Percentiles rank a stretch among this genome's conserved stretches.
Conservation (phyloP, 2,797 vertebrate genomes). For the Lagothrix lagotricha region DNA sequence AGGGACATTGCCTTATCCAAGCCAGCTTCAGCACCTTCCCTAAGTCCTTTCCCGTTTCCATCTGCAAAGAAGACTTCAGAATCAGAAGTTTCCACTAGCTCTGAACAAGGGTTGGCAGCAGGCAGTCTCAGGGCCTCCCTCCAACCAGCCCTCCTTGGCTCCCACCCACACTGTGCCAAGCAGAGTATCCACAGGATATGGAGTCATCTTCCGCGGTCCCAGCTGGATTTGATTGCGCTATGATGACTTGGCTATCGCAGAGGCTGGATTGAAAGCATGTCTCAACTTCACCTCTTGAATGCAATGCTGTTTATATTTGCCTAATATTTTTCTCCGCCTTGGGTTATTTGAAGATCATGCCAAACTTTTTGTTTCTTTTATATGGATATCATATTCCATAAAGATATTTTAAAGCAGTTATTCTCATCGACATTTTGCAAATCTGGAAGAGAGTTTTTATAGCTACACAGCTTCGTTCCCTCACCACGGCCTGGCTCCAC, state of each 20-base stretch:
- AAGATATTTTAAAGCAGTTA: neutral
- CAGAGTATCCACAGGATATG: constrained; percentile 71
- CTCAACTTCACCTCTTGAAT: neutral
- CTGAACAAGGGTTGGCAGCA: neutral
- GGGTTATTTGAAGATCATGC: neutral
- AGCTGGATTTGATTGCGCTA: constrained; percentile 59
- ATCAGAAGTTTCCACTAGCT: neutral
- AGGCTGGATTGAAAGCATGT: neutral
- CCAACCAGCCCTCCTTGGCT: constrained; percentile 48
- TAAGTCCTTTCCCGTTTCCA: neutral
- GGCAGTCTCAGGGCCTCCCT: neutral
- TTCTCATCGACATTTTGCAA: constrained; percentile 2
- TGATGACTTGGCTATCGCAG: neutral
- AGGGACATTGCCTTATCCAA: neutral
- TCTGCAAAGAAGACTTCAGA: neutral
- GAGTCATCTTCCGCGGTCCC: constrained; percentile 57
- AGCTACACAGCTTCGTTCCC: neutral
- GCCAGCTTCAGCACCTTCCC: neutral
- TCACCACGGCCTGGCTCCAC: constrained; percentile 19
- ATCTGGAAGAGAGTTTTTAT: constrained; percentile 18
- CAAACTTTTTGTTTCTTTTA: constrained; percentile 41
- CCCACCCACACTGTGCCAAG: constrained; percentile 49
- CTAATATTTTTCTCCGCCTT: neutral
- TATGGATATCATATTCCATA: neutral
- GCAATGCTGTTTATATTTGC: neutral